phyloP scores from a whole-genome alignment of 2,888 invertebrate species.

The Galerucella nymphaeae region DNA sequence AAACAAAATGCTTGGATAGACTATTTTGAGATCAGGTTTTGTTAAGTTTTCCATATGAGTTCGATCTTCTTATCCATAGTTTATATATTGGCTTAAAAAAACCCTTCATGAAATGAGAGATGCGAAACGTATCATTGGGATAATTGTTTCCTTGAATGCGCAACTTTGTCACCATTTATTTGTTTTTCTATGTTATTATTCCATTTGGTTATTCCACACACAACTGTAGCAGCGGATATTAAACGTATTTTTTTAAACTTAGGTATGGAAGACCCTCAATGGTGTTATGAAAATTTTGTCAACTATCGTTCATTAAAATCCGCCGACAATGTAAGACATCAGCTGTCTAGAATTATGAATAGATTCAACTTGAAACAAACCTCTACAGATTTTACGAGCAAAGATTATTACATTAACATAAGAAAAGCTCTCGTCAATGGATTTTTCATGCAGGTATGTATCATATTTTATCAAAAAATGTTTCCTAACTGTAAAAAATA shows the following conservation, averaged over 20 bases:
- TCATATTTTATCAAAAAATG: conserved; percentile 25
- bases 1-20: too few species aligned
- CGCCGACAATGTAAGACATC: conserved; percentile 97
- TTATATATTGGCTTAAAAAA: too few species aligned
- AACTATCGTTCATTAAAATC: conserved; percentile 98
- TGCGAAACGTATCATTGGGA: too few species aligned
- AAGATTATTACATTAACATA: conserved; percentile 99
- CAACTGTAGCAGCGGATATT: background rate
- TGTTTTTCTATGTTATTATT: too few species aligned
- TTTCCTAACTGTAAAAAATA: background rate
- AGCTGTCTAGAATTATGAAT: conserved; percentile 98
- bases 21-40: too few species aligned
- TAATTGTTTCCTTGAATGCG: too few species aligned
- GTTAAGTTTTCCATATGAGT: too few species aligned
- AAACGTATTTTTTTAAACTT: conserved; percentile 12
- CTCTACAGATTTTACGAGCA: conserved; percentile 97
- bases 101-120: too few species aligned
- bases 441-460: conserved; percentile 97
- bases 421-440: conserved; percentile 98
- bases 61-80: too few species aligned
- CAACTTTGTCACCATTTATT: too few species aligned
- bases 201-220: too few species aligned
- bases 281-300: conserved; percentile 99
- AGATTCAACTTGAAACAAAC: conserved; percentile 92
- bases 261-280: conserved; percentile 98